These are phyloP conservation scores for Sylvia borin DNA, from an alignment of 2,797 vertebrate genomes.

Conservation along the genomic window DNA sequence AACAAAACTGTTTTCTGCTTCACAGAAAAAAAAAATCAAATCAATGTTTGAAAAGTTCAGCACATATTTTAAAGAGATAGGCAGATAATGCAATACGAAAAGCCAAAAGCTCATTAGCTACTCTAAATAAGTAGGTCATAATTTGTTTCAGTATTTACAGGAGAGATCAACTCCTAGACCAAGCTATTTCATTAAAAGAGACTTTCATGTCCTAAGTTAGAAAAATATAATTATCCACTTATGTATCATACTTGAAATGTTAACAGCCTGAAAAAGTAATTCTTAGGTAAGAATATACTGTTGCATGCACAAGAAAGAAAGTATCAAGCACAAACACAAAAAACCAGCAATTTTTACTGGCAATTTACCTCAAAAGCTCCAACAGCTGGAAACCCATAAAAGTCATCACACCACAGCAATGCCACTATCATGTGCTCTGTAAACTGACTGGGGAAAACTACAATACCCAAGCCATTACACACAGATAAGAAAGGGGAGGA, in stretches of 20 bases:
- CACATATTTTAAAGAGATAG: background rate
- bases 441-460: background rate
- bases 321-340: background rate
- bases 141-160: slow-evolving; percentile 5
- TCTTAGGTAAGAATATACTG: background rate
- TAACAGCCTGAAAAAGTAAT: background rate
- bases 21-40: background rate
- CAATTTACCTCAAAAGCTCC: background rate
- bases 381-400: background rate
- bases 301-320: background rate
- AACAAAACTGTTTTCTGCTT: background rate
- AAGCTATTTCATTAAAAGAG: background rate
- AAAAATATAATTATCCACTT: background rate
- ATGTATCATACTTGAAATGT: background rate
- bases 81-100: background rate
- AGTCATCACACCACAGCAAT: background rate
- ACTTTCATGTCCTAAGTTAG: background rate
- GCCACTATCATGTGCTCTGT: background rate
- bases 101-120: background rate
- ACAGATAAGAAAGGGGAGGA: background rate
- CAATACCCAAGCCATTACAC: background rate
- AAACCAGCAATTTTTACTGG: background rate
- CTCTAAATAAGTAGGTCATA: background rate
- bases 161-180: background rate
- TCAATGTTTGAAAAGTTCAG: background rate